Conservation (phyloP, 2,888 invertebrate species). For the Abrostola tripartita region DNA sequence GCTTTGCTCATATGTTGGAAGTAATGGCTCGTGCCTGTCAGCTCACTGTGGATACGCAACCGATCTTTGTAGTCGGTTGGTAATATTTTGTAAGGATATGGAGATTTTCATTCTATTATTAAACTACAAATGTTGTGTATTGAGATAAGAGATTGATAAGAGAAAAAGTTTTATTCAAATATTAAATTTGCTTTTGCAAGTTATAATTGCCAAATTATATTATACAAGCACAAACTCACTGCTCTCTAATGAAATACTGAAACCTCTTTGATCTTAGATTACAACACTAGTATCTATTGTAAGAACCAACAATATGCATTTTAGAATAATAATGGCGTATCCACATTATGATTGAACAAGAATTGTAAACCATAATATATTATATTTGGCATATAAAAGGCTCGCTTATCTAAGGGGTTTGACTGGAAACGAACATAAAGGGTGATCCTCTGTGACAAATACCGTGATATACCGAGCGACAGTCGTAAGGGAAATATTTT, state of each 20-base stretch:
- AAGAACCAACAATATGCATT: neutral
- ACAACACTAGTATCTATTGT: neutral
- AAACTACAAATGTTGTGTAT: neutral
- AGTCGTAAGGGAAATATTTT: constrained; percentile 88
- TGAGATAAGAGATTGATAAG: too few relatives aligned
- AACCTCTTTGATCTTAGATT: neutral
- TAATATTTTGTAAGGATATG: constrained; percentile 5
- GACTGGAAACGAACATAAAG: constrained; percentile 89
- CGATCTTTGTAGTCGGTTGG: neutral
- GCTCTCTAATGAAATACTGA: neutral
- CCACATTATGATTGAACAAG: constrained; percentile 72
- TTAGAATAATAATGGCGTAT: constrained; percentile 52
- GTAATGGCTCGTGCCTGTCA: constrained; percentile 82
- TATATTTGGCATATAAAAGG: constrained; percentile 89
- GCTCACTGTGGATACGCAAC: constrained; percentile 67
- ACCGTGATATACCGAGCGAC: constrained; percentile 88
- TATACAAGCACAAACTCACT: too few relatives aligned
- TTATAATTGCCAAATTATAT: too few relatives aligned
- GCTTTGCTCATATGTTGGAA: constrained; percentile 88
- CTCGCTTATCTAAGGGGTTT: constrained; percentile 89
- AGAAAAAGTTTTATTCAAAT: too few relatives aligned
- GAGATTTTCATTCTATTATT: neutral
- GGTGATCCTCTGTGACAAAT: constrained; percentile 89
- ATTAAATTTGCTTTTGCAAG: too few relatives aligned
- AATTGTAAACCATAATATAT: constrained; percentile 88